Evolutionary conservation across 2,888 invertebrate genomes (phyloP).

Genomic region (Pelosia muscerda): DNA sequence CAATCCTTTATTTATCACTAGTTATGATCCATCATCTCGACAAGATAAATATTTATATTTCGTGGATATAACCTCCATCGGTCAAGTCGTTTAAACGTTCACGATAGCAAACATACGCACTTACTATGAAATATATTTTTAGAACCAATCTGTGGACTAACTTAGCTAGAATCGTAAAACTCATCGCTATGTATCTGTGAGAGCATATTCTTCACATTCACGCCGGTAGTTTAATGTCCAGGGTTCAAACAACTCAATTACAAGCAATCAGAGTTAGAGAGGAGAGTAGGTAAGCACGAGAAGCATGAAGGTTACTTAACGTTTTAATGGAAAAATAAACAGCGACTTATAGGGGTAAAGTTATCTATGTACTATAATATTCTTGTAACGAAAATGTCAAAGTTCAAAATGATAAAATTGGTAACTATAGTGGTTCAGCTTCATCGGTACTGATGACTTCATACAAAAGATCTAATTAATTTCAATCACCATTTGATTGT

Average conservation of each 20-base stretch:
- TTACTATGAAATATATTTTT: conserved; percentile 1
- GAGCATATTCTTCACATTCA: no score
- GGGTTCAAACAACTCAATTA: neutral
- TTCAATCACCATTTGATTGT: conserved; percentile 33
- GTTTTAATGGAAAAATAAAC: neutral
- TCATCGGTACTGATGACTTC: conserved; percentile 19
- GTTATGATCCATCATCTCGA: neutral
- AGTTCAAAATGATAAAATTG: neutral
- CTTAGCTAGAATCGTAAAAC: neutral
- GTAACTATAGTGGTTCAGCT: neutral
- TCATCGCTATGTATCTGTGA: neutral
- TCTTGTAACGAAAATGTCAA: neutral
- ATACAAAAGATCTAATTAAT: conserved; percentile 33
- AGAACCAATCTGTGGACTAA: neutral
- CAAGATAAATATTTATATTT: conserved; percentile 4
- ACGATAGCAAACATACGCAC: conserved; percentile 1
- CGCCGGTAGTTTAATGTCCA: neutral
- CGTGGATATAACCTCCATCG: neutral
- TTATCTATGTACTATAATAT: neutral
- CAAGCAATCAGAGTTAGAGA: neutral
- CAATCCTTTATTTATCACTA: neutral
- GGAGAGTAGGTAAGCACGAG: neutral
- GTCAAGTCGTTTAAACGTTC: conserved; percentile 2
- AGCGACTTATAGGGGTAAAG: neutral
- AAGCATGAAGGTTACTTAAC: neutral